Conservation (phyloP, 2,113 vertebrate species). For the Leiothrix lutea region DNA sequence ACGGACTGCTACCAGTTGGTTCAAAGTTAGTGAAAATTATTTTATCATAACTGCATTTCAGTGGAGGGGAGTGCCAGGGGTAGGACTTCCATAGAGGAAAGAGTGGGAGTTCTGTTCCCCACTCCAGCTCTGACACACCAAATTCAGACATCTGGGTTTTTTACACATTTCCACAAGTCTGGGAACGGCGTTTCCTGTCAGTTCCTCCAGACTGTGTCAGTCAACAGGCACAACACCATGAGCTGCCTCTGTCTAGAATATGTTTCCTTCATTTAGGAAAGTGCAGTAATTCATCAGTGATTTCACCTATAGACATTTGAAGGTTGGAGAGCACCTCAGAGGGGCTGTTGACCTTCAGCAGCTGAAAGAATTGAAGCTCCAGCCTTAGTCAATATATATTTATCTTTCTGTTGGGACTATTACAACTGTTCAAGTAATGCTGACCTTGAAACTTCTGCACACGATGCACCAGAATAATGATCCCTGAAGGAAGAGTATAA, state of each 20-base stretch:
- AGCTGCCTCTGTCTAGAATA: neutral
- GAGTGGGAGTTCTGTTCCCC: neutral
- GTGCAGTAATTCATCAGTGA: slow-evolving; percentile 73
- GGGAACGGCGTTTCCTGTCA: neutral
- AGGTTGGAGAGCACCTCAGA: slow-evolving; percentile 73
- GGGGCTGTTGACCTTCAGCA: slow-evolving; percentile 79
- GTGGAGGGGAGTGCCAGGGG: neutral
- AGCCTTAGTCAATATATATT: slow-evolving; percentile 80
- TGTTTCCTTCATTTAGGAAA: slow-evolving; percentile 52
- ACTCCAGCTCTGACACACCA: neutral
- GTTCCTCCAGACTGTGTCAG: slow-evolving; percentile 4
- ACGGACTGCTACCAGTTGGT: accelerated
- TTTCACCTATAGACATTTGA: slow-evolving; percentile 80
- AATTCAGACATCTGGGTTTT: neutral
- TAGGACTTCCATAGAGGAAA: neutral
- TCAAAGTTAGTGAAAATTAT: neutral
- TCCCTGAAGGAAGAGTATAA: slow-evolving; percentile 76
- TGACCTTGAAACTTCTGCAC: slow-evolving; percentile 77
- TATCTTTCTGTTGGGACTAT: slow-evolving; percentile 80
- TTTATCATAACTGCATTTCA: neutral
- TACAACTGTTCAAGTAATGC: slow-evolving; percentile 74
- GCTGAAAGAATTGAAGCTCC: slow-evolving; percentile 70
- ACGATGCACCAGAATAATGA: slow-evolving; percentile 70
- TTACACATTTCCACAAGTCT: neutral
- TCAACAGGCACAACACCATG: neutral